Evolutionary conservation across 2,113 vertebrate genomes (phyloP).

Genomic region (Gobio gobio): DNA sequence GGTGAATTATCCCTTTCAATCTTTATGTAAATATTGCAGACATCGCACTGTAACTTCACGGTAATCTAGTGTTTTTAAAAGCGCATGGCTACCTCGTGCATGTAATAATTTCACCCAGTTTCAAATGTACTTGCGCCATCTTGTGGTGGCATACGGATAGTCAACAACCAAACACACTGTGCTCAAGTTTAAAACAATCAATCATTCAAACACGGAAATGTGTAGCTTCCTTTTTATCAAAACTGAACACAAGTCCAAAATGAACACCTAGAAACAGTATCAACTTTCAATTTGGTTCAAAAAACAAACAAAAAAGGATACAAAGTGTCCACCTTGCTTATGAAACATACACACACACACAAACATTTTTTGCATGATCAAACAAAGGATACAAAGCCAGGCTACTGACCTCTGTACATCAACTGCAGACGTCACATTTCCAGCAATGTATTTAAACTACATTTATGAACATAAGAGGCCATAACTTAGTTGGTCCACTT

Average conservation of each 20-base stretch:
- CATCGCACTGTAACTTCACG: background rate
- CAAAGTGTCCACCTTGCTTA: background rate
- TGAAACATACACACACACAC: background rate
- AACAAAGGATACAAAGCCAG: constrained; percentile 12
- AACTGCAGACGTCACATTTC: background rate
- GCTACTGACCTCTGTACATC: constrained; percentile 1
- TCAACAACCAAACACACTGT: background rate
- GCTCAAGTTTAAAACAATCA: background rate
- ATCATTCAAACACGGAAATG: background rate
- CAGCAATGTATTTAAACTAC: background rate
- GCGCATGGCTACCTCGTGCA: background rate
- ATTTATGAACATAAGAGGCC: background rate
- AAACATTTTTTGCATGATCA: background rate
- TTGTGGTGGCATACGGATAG: constrained; percentile 52
- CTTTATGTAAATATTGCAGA: background rate
- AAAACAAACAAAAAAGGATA: background rate
- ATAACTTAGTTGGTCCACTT: background rate
- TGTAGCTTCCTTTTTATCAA: constrained; percentile 56
- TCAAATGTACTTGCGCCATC: constrained; percentile 7
- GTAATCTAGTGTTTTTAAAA: background rate
- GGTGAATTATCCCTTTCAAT: no score
- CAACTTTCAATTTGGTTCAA: constrained; percentile 20
- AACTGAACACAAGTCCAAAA: constrained; percentile 47
- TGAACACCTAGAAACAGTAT: constrained; percentile 46
- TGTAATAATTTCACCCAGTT: background rate